These are phyloP conservation scores for Ommatoiulus sabulosus DNA, from an alignment of 2,888 invertebrate species.

Conservation along the genomic window DNA sequence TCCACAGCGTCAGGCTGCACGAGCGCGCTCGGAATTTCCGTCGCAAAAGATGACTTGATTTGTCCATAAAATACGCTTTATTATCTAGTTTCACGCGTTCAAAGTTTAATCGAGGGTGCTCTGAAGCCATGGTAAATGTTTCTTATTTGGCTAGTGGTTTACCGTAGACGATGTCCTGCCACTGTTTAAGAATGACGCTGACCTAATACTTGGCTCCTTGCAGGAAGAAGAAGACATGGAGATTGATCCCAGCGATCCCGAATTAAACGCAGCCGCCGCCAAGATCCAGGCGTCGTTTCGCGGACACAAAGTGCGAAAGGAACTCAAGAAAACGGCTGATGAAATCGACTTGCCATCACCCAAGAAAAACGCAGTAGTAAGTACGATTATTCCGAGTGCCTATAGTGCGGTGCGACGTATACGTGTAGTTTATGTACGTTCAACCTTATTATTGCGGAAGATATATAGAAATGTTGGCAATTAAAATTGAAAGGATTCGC, in stretches of 20 bases:
- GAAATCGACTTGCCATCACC: slow-evolving; percentile 59
- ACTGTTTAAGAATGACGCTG: neutral
- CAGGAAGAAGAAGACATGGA: slow-evolving; percentile 77
- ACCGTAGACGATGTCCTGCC: neutral
- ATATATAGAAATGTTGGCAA: neutral
- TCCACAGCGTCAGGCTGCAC: neutral
- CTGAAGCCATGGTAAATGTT: slow-evolving; percentile 11
- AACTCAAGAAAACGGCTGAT: slow-evolving; percentile 73
- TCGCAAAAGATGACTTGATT: neutral
- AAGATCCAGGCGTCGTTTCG: slow-evolving; percentile 94
- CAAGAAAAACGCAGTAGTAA: slow-evolving; percentile 40
- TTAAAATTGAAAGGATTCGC: neutral
- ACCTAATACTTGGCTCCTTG: neutral
- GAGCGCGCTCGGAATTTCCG: neutral
- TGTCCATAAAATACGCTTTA: neutral
- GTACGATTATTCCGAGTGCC: neutral
- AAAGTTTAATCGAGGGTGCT: neutral
- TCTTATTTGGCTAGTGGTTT: neutral
- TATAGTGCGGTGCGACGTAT: too few relatives aligned
- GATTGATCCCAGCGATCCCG: slow-evolving; percentile 87
- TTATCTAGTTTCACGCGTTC: neutral
- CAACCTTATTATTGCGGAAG: too few relatives aligned
- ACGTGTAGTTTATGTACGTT: too few relatives aligned
- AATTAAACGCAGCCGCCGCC: slow-evolving; percentile 88
- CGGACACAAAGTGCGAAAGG: slow-evolving; percentile 88